A percentile compares a stretch with the other conserved stretches of the same genome.
phyloP scores from a whole-genome alignment of 2,888 invertebrate species.

The Clivina fossor region DNA sequence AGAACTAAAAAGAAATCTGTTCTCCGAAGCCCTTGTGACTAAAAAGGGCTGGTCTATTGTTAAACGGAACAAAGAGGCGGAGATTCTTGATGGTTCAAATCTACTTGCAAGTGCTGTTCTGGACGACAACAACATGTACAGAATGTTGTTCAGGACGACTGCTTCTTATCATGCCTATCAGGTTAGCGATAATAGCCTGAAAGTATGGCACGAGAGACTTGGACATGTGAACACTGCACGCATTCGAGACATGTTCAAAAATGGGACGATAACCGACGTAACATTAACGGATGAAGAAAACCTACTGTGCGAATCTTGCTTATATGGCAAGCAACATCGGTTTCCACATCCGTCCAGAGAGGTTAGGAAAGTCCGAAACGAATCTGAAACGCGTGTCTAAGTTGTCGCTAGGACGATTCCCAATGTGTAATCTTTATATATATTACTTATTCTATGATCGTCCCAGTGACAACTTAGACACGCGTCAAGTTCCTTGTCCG shows the following conservation, averaged over 20 bases:
- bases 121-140: conserved; percentile 40
- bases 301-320: conserved; percentile 32
- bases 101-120: conserved; percentile 32
- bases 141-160: conserved; percentile 37
- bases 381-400: too few species aligned
- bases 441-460: too few species aligned
- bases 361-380: neutral
- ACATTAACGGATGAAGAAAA: conserved; percentile 31
- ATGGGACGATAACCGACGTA: conserved; percentile 34
- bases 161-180: conserved; percentile 29
- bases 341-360: neutral
- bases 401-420: too few species aligned
- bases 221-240: conserved; percentile 40
- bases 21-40: conserved; percentile 45
- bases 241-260: conserved; percentile 37
- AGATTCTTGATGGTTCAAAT: conserved; percentile 34
- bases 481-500: too few species aligned
- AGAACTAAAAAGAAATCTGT: conserved; percentile 45
- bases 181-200: conserved; percentile 30
- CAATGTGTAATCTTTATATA: too few species aligned
- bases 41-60: conserved; percentile 42
- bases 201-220: conserved; percentile 41
- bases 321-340: neutral
- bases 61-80: conserved; percentile 38
- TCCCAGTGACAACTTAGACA: too few species aligned